Conservation (phyloP, 2,888 invertebrate species). For the Nemapogon koenigi region DNA sequence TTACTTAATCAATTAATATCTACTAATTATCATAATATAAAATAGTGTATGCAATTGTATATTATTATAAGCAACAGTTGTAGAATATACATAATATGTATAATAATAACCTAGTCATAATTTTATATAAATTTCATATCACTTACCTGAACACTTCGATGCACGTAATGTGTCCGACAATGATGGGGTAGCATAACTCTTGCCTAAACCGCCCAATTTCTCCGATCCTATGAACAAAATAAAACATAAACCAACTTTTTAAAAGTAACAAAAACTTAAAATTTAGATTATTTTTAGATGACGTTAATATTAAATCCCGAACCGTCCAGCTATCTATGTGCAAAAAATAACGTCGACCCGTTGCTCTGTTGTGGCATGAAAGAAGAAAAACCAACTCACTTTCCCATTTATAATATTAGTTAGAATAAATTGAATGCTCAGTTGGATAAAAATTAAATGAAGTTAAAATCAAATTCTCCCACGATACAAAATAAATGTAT, state of each 20-base stretch:
- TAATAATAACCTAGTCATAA: not conserved
- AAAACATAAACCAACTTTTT: constrained; percentile 12
- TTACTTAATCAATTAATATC: too few relatives aligned
- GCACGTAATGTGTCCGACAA: constrained; percentile 53
- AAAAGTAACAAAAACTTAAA: constrained; percentile 1
- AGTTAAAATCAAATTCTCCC: constrained; percentile 26
- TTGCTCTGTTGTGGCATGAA: too few relatives aligned
- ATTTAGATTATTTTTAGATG: constrained; percentile 5
- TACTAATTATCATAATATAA: too few relatives aligned
- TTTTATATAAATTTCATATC: not conserved
- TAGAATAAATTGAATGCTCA: constrained; percentile 3
- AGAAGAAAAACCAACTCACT: too few relatives aligned
- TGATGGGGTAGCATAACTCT: constrained; percentile 48
- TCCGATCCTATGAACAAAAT: constrained; percentile 36
- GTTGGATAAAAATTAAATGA: not conserved
- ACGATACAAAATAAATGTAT: constrained; percentile 43
- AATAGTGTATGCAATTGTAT: too few relatives aligned
- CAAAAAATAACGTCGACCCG: too few relatives aligned
- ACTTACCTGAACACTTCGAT: constrained; percentile 54
- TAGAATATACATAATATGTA: too few relatives aligned
- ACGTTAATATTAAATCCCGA: too few relatives aligned
- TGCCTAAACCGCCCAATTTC: constrained; percentile 43
- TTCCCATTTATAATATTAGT: too few relatives aligned
- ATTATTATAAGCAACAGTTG: too few relatives aligned
- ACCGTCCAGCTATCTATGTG: too few relatives aligned